Base-by-base conservation (phyloP, 2,888 invertebrate species). In the Folsomia manolachei region DNA sequence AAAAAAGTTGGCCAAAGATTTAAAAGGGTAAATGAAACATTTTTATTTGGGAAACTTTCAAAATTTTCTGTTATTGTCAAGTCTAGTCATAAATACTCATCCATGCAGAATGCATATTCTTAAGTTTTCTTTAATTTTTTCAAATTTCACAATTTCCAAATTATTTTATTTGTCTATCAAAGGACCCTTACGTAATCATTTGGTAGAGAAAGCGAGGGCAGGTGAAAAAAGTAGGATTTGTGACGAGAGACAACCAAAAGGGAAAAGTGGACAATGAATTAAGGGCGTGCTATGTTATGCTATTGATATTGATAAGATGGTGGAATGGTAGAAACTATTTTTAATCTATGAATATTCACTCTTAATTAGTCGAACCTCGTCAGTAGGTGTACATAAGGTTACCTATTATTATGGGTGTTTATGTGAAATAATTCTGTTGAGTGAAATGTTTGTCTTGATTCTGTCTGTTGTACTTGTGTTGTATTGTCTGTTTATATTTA, bases 81-180 rank as follows among this genome's bases (percentile, higher is more conserved):
- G n/a, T 66, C 65, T 66, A 66, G 65, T 66, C 65, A 66, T 1
- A 9, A 66, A 66, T 66, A 66, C 65, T 66, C 65, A 66, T n/a
- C n/a, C n/a, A n/a, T n/a, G n/a, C 51, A n/a, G 24, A 23, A 52
- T 51, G n/a, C 7, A 52, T n/a, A n/a, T n/a, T n/a, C n/a, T n/a
- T n/a, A n/a, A n/a, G n/a, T n/a, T n/a, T n/a, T n/a, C n/a, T n/a
- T n/a, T n/a, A n/a, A n/a, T n/a, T n/a, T n/a, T 66, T 64, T 64
- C 24, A 24, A 60, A 60, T 60, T 39, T 14, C 7, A 39, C 7
- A 56, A 21, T 56, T 56, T 56, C n/a, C 19, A 56, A 56, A 19
- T 18, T 9, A 56, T 56, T 21, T 56, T 4, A 19, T 56, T 56
- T 56, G 56, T 19, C 18, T n/a, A 18, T 51, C 9, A 51, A 51